Conservation (phyloP, 1,140 invertebrate species). For the Cryptotermes secundus region DNA sequence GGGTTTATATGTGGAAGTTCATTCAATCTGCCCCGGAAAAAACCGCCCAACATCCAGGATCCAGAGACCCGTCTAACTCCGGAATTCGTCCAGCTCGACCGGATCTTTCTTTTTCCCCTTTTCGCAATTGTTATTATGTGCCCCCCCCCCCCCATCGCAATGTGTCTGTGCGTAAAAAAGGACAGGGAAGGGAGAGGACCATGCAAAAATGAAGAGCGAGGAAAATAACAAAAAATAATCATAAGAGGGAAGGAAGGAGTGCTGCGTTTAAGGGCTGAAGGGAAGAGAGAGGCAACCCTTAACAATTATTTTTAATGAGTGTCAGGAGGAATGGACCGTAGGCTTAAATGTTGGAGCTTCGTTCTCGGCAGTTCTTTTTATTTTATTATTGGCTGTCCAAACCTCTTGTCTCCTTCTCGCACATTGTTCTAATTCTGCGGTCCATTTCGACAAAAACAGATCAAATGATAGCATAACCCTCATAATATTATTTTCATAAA, state of each 20-base stretch:
- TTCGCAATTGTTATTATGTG: background rate
- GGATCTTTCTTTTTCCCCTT: background rate
- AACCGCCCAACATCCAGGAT: too few species aligned
- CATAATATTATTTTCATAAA: background rate
- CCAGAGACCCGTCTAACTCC: background rate
- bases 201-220: conserved; percentile 18
- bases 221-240: conserved; percentile 10
- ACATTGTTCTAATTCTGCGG: background rate
- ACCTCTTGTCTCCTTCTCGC: background rate
- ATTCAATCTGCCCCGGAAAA: background rate
- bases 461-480: background rate
- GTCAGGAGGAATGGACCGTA: background rate
- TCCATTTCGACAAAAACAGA: background rate
- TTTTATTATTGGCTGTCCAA: background rate
- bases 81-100: background rate
- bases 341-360: background rate
- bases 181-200: background rate
- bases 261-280: background rate
- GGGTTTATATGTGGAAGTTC: background rate
- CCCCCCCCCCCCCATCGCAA: background rate
- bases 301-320: conserved; percentile 20
- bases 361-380: conserved; percentile 13
- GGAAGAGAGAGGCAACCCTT: background rate
- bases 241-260: background rate
- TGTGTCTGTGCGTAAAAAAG: background rate